Conservation (phyloP, 2,113 vertebrate species). For the Nothobranchius furzeri region DNA sequence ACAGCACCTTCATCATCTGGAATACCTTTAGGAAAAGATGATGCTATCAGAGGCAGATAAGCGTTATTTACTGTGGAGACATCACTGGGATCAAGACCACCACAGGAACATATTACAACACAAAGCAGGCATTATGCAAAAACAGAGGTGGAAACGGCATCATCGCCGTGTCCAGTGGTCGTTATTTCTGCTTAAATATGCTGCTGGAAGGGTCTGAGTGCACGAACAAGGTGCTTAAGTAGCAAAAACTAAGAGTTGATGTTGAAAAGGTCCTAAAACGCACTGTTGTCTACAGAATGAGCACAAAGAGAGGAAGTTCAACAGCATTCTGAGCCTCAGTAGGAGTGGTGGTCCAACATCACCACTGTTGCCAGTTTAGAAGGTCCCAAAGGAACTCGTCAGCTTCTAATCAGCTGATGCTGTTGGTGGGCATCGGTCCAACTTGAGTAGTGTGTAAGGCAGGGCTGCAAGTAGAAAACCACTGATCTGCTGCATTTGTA, state of each 20-base stretch:
- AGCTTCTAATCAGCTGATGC: not conserved
- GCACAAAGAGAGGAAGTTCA: too few species aligned
- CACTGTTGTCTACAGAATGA: too few species aligned
- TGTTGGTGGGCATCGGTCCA: not conserved
- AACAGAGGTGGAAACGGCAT: not conserved
- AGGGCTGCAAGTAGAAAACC: not conserved
- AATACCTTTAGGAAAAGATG: not conserved
- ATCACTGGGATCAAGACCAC: not conserved
- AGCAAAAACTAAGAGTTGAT: too few species aligned
- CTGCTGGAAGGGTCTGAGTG: too few species aligned
- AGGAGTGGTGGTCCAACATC: not conserved
- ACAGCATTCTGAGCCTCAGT: not conserved
- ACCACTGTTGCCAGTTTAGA: not conserved
- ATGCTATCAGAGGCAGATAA: conserved; percentile 2
- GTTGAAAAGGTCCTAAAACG: too few species aligned
- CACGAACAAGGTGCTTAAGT: too few species aligned
- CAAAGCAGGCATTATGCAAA: conserved; percentile 1
- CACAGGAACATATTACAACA: conserved; percentile 4
- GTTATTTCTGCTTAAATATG: too few species aligned
- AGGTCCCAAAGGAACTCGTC: not conserved
- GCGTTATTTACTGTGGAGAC: conserved; percentile 7
- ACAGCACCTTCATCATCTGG: not conserved
- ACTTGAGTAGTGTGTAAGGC: not conserved
- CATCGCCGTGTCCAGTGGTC: too few species aligned
- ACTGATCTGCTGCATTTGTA: not conserved